Conservation (phyloP, 2,888 invertebrate genomes). For the Willowsia nigromaculata region DNA sequence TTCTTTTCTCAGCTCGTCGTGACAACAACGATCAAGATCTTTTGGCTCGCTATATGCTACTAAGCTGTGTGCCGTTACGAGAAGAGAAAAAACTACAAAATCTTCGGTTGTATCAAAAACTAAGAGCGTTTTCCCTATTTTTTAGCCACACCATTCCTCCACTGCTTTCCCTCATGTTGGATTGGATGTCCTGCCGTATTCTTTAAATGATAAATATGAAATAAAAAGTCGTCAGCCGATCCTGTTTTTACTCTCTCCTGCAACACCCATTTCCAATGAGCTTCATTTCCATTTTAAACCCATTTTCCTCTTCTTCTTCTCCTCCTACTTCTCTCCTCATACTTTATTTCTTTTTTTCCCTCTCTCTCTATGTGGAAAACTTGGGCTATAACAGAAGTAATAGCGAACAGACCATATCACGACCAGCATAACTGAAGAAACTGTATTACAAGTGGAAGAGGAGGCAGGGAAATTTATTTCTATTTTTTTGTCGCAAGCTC, state of each 20-base stretch:
- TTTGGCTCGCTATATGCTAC: background rate
- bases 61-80: background rate
- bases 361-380: background rate
- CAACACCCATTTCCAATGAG: conserved; percentile 44
- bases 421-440: background rate
- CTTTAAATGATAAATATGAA: conserved; percentile 68
- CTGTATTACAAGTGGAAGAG: conserved; percentile 21
- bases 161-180: background rate
- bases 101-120: conserved; percentile 37
- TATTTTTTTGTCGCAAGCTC: conserved; percentile 34
- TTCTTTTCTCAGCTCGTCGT: conserved; percentile 36
- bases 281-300: conserved; percentile 69
- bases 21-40: conserved; percentile 12
- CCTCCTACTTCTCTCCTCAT: background rate
- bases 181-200: background rate
- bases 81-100: background rate
- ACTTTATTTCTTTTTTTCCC: conserved; percentile 25
- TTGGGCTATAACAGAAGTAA: background rate
- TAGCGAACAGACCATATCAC: background rate
- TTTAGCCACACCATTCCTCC: background rate
- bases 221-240: conserved; percentile 61
- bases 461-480: conserved; percentile 49
- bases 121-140: background rate
- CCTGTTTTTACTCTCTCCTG: background rate
- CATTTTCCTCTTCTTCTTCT: conserved; percentile 49